Base-by-base conservation (phyloP, 2,888 invertebrate genomes). In the Phasia obesa region DNA sequence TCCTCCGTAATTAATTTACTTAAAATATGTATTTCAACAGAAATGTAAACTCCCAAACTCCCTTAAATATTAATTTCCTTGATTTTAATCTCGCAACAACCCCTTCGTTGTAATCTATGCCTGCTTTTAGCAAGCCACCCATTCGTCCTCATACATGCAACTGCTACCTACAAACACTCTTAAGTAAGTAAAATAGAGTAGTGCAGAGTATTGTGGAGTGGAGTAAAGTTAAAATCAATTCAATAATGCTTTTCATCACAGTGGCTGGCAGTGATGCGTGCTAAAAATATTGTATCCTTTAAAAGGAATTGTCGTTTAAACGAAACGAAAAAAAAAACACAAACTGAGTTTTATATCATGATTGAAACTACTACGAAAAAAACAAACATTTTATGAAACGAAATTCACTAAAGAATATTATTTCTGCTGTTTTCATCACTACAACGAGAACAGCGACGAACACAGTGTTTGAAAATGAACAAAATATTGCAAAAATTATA, bases 1-100 rank as follows among this genome's bases (percentile, higher is more conserved):
- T 90, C 90, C 89, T 86, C 88, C 87, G 88, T 90, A 90, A 91
- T 90, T 90, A 90, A 89, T 53, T 88, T 87, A 88, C 87, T 87
- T 1, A 42, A 11, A n/a, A 60, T 65, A 49, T 59, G 38, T 49
- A 11, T 47, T 74, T 59, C 15, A 55, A 17, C 44, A 25, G 59
- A 73, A 60, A 27, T 11, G 38, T 11, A 38, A 35, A 35, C 23
- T 51, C 19, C 23, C 11, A 59, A 71, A 70, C 69, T 73, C 60
- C 81, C 71, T 69, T 73, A 77, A 67, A 71, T 76, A 79, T 79
- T 79, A 83, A 83, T 83, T 83, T 79, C 83, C 74, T 83, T 79
- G 78, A 83, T 79, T 79, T 83, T 71, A 67, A 79, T 79, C 79
- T 23, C 13, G 47, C 38, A 57, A 49, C 83, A 75, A 79, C 83